A percentile compares a stretch with the other conserved stretches of the same genome.
Conservation (phyloP, 2,797 vertebrate species). For the Mycteria americana region DNA sequence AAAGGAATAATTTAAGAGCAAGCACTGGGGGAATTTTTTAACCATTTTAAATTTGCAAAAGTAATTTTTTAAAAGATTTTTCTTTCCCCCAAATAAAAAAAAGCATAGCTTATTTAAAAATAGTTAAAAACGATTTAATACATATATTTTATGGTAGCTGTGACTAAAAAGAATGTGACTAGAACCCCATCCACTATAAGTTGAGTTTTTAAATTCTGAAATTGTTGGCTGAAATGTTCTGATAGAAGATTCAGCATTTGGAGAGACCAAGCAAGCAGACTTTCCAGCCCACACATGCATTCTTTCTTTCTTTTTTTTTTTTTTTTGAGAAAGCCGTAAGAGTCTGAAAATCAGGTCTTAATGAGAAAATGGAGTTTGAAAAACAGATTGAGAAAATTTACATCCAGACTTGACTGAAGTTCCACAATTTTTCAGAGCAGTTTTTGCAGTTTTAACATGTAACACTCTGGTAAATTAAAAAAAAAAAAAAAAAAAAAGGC, state of each 20-base stretch:
- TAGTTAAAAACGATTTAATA: not conserved
- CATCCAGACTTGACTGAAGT: not conserved
- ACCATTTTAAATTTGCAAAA: not conserved
- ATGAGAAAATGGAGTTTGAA: not conserved
- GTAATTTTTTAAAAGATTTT: not conserved
- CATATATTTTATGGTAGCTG: not conserved
- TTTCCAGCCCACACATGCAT: not conserved
- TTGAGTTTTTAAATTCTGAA: not conserved
- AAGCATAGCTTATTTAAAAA: not conserved
- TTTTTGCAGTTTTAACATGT: not conserved
- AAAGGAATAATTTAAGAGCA: not conserved
- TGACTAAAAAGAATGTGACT: not conserved
- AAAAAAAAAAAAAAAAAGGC: not conserved
- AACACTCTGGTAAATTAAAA: not conserved
- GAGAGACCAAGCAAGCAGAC: not conserved
- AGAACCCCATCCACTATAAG: not conserved
- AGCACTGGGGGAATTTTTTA: not conserved
- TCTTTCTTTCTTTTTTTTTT: not conserved
- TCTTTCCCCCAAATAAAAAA: not conserved
- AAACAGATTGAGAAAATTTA: not conserved
- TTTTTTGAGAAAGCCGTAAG: not conserved
- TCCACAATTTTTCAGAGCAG: not conserved
- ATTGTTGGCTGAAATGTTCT: not conserved
- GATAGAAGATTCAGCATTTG: not conserved
- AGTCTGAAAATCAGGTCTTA: not conserved